Conservation (phyloP, 1,140 invertebrate genomes). For the Pseudomyrmex sp. region DNA sequence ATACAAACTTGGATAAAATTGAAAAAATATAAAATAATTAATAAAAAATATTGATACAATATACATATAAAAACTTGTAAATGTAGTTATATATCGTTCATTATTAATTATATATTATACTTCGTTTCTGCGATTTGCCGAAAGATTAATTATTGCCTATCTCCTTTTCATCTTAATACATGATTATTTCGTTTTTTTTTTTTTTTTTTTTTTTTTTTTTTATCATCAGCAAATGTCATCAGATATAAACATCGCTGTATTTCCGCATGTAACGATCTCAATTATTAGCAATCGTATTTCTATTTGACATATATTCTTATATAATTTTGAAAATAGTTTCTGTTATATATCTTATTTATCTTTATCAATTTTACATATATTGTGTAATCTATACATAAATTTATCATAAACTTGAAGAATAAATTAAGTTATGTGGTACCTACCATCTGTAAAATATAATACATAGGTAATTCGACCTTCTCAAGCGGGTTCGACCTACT, state of each 20-base stretch:
- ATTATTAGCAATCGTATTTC: constrained; percentile 54
- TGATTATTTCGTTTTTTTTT: constrained; percentile 43
- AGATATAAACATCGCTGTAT: constrained; percentile 70
- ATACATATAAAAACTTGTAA: constrained; percentile 12
- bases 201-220: constrained; percentile 38
- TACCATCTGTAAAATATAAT: constrained; percentile 61
- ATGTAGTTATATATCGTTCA: constrained; percentile 20
- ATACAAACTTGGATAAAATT: constrained; percentile 43
- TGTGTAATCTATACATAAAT: constrained; percentile 64
- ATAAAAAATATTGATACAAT: constrained; percentile 20
- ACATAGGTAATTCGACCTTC: constrained; percentile 64
- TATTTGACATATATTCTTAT: constrained; percentile 59
- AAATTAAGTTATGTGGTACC: constrained; percentile 63
- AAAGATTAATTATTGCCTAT: constrained; percentile 65
- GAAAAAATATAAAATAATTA: constrained; percentile 25
- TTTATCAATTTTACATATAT: constrained; percentile 51
- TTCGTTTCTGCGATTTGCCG: constrained; percentile 21
- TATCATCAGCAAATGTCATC: constrained; percentile 69
- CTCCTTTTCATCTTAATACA: not conserved
- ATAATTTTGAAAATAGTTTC: constrained; percentile 66
- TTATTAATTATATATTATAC: constrained; percentile 2
- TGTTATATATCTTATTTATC: constrained; percentile 13
- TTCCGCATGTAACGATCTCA: constrained; percentile 30
- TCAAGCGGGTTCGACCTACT: constrained; percentile 49
- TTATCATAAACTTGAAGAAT: constrained; percentile 55